Base-by-base conservation (phyloP, 2,888 invertebrate genomes). In the Drosophila gaucha region DNA sequence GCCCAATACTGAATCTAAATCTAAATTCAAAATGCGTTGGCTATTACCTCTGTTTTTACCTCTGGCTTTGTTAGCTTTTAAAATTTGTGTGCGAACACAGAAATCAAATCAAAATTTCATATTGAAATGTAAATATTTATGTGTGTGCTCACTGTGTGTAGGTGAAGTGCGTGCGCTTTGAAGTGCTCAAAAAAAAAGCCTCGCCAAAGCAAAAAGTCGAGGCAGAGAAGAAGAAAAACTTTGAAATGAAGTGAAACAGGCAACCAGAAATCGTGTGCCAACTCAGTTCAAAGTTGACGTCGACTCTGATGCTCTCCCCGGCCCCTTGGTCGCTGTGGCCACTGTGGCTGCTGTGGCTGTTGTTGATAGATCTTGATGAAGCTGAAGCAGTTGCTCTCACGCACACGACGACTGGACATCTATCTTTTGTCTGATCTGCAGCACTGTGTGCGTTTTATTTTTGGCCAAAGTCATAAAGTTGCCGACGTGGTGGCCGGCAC, bases 41-140 rank as follows among this genome's bases (percentile, higher is more conserved):
- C 44, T 60, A 67, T 72, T 74, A 59, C 54, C 60, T 64, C 62
- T 62, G 50, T 41, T 51, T 59, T 62, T 74, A 35, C 44, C 59
- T 49, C 31, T 44, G 65, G 51, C 55, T 69, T 67, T 80, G 78
- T 80, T 78, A 51, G 69, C 43, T 80, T 66, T 78, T 51, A 9
- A 60, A 64, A 73, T 80, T 67, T 82, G 80, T 82, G 67, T 74
- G 86, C 86, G 56, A 62, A 76, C 76, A 62, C 56, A 76, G 59
- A 78, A 86, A 86, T 71, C 78, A 70, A 83, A 86, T 86, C 86
- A 86, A 86, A 80, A 75, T 83, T 86, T 86, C 78, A 57, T 78
- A 86, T 83, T 60, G 86, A 83, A 83, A 83, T 78, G 82, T 83
- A 83, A 83, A 83, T 86, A 83, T 83, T 83, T 83, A 80, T 85